Conservation (phyloP, 2,113 vertebrate genomes). For the Cyrtonyx montezumae region DNA sequence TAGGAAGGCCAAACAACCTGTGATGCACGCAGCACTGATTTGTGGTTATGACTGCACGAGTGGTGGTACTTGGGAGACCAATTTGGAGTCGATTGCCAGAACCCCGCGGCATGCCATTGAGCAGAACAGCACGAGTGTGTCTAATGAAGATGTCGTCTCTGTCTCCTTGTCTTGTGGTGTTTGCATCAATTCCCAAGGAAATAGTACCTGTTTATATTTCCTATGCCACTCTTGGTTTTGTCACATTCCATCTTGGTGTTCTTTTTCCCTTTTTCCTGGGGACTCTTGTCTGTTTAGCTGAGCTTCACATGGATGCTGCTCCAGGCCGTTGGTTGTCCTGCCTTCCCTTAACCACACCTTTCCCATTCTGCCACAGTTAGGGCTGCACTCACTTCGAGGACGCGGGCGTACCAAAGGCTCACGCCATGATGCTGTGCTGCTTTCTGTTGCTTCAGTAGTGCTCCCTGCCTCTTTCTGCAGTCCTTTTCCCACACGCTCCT, state of each 20-base stretch:
- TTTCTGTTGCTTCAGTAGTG: not conserved
- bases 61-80: not conserved
- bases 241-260: not conserved
- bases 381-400: not conserved
- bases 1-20: not conserved
- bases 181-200: not conserved
- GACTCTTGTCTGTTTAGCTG: not conserved
- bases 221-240: not conserved
- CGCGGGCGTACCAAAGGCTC: not conserved
- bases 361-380: not conserved
- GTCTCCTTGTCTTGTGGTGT: not conserved
- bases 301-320: not conserved
- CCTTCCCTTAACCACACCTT: not conserved
- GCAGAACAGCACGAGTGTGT: not conserved
- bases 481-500: rapidly evolving
- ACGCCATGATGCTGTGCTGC: rapidly evolving
- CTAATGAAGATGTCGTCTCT: not conserved
- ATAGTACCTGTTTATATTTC: not conserved
- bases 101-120: not conserved
- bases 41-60: not conserved
- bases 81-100: not conserved
- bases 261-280: not conserved
- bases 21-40: not conserved
- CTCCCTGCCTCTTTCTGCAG: not conserved
- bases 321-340: not conserved